Evolutionary conservation across 2,113 vertebrate genomes (phyloP).

Genomic region (Galbula dea): DNA sequence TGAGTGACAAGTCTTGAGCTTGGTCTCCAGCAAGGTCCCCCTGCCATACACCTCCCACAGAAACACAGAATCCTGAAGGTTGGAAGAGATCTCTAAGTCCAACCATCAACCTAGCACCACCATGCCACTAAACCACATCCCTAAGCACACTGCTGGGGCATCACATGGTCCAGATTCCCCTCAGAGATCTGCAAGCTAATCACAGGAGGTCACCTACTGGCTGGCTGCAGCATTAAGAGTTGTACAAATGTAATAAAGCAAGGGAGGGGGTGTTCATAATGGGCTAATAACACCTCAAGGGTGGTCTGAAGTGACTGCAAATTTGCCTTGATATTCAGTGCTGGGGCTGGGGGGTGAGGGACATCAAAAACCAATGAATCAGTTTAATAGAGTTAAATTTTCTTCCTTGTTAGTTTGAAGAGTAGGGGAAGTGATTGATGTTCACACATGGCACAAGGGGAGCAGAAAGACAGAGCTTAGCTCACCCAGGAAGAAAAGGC

Average conservation of each 20-base stretch:
- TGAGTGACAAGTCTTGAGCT: neutral
- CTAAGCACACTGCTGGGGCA: neutral
- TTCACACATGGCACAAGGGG: accelerated
- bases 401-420: neutral
- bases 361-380: neutral
- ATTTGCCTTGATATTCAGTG: neutral
- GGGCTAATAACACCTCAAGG: neutral
- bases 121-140: no score
- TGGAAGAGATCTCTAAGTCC: no score
- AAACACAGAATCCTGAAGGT: no score
- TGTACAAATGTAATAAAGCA: neutral
- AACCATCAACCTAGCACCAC: no score
- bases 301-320: neutral
- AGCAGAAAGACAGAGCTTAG: neutral
- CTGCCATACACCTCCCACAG: no score
- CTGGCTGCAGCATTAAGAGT: neutral
- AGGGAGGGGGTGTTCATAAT: neutral
- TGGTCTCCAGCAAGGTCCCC: neutral
- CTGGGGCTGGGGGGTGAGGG: neutral
- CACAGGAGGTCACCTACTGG: neutral
- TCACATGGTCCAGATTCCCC: neutral
- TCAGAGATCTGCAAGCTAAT: neutral
- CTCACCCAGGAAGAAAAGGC: neutral
- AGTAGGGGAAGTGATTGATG: neutral
- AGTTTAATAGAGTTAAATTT: neutral